Evolutionary conservation across 64 coral and sea anemone species (phyloP).

Genomic region (Stichodactyla mertensii): DNA sequence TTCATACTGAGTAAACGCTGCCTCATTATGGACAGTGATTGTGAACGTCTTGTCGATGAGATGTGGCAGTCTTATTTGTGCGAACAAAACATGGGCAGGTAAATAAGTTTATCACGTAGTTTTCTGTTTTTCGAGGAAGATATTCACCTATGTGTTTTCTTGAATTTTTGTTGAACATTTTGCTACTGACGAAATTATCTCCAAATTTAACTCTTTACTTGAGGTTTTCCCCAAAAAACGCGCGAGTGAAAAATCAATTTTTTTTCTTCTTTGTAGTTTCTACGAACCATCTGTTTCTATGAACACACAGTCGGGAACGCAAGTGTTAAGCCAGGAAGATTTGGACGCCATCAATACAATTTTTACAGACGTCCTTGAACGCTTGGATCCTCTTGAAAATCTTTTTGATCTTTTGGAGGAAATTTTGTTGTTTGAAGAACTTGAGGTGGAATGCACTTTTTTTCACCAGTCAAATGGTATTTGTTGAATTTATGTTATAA

Average conservation of each 20-base stretch:
- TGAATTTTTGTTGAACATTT: not conserved
- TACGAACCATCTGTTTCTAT: not conserved
- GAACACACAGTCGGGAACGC: not conserved
- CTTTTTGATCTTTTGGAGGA: not conserved
- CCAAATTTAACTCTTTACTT: not conserved
- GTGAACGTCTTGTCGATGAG: not conserved
- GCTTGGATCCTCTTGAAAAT: not conserved
- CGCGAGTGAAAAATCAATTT: not conserved
- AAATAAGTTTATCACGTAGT: not conserved
- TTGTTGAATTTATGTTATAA: not conserved
- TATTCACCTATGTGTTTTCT: not conserved
- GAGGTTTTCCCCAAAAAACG: not conserved
- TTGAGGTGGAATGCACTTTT: not conserved
- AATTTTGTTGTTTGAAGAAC: not conserved
- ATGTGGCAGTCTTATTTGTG: constrained; percentile 19
- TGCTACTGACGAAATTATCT: not conserved
- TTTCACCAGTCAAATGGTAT: not conserved
- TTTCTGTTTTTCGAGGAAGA: too few relatives aligned
- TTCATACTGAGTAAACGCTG: not conserved
- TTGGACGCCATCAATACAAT: not conserved
- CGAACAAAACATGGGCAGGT: constrained; percentile 8
- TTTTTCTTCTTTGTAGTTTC: not conserved
- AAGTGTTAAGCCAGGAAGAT: not conserved
- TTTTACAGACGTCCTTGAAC: not conserved
- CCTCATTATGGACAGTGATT: constrained; percentile 11